Evolutionary conservation across 1,140 invertebrate genomes (phyloP), one percentile per base, ranked within the genome.

Genomic region (Bombus superbus): DNA sequence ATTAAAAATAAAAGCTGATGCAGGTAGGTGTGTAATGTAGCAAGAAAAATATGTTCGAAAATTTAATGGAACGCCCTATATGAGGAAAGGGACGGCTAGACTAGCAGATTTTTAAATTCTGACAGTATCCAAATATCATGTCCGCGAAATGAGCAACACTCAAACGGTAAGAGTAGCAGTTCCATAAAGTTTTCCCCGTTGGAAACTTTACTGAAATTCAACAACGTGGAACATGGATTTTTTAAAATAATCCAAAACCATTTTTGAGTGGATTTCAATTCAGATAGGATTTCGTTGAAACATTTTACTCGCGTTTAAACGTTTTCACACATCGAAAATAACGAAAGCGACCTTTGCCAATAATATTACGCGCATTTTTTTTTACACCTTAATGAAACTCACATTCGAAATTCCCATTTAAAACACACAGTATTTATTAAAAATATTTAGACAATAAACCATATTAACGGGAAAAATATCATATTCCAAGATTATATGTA

Each of bases 181-280:
- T 40, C 25, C 15, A 5, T 6, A 47, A 44, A 25, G 22, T 72
- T 72, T 42, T 44, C 40, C 13, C 1, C 15, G 5, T 4, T 32
- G 13, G 8, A 25, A 57, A 72, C 6, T 53, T 69, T 57, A 25
- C 25, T 42, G 32, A 71, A 81, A 57, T 32, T 53, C 38, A 71
- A 28, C 44, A 64, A 32, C n/a, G 47, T 9, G 13, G 59, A 32
- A 44, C 44, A 13, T 11, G 68, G 40, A 64, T 35, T 57, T 44
- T 81, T 64, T 28, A 64, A 73, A 82, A 73, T 47, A 47, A 82
- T 62, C 28, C 53, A 6, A 62, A 73, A 44, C 32, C 28, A 59
- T 72, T 72, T 72, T 69, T 35, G 13, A 53, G 11, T 40, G 25
- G 10, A 47, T 47, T 32, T 68, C 78, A 62, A 69, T 80, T 32